A percentile compares a stretch with the other conserved stretches of the same genome.
These are phyloP conservation scores for Stomatorhinus walkeri DNA, from an alignment of 2,797 vertebrate genomes.

Conservation along the genomic window DNA sequence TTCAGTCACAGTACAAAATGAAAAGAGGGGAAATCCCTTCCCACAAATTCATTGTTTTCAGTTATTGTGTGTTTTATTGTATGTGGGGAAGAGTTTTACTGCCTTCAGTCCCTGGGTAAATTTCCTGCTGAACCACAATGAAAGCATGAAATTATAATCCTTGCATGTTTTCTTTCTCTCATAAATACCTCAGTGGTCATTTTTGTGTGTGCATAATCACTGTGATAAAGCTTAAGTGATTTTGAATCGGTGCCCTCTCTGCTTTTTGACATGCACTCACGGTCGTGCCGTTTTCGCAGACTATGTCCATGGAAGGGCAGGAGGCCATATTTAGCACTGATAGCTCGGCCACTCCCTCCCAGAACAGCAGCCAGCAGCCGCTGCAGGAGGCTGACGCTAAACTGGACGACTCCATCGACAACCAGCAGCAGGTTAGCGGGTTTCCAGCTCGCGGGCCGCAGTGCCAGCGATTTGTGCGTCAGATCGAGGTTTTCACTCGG, in stretches of 20 bases:
- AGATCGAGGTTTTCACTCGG: not conserved
- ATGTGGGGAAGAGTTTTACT: not conserved
- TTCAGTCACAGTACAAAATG: not conserved
- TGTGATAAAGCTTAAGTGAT: not conserved
- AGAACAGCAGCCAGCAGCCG: slow-evolving; percentile 80
- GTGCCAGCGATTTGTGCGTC: not conserved
- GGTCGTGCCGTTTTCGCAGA: slow-evolving; percentile 46
- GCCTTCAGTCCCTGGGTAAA: not conserved
- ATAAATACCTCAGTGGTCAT: not conserved
- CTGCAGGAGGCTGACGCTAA: slow-evolving; percentile 77
- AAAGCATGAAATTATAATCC: not conserved
- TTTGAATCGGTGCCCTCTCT: not conserved
- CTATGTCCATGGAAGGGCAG: slow-evolving; percentile 77
- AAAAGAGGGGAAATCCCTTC: not conserved
- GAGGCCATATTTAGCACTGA: slow-evolving; percentile 85
- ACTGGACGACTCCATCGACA: slow-evolving; percentile 88
- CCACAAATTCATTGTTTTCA: not conserved
- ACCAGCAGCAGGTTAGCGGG: slow-evolving; percentile 81
- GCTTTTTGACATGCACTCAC: not conserved
- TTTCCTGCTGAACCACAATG: not conserved
- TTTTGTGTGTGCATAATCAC: not conserved
- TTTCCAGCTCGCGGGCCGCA: not conserved
- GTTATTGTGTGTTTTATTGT: not conserved
- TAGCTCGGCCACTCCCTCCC: slow-evolving; percentile 71
- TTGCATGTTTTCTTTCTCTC: not conserved